phyloP scores from a whole-genome alignment of 2,113 vertebrate genomes.

The Sarotherodon lohbergeri region DNA sequence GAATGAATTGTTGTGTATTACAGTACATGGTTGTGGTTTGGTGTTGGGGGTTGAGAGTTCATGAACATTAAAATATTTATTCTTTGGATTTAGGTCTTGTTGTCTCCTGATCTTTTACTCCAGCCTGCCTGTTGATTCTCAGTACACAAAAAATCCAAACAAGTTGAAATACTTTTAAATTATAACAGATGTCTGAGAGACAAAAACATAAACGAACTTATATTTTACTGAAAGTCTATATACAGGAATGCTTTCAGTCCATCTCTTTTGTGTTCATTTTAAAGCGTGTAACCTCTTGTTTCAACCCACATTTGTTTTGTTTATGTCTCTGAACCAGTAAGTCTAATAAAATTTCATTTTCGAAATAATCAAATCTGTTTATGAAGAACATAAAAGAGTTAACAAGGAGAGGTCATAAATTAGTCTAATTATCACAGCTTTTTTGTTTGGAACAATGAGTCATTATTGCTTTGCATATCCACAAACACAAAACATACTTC shows the following conservation, averaged over 20 bases:
- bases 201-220: not conserved
- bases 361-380: slow-evolving; percentile 35
- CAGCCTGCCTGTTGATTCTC: not conserved
- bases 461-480: slow-evolving; percentile 28
- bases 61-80: slow-evolving; percentile 9
- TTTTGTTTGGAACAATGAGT: slow-evolving; percentile 35
- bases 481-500: slow-evolving; percentile 35
- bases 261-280: not conserved
- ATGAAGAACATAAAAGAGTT: slow-evolving; percentile 34
- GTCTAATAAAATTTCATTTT: not conserved
- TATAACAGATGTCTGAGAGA: slow-evolving; percentile 1
- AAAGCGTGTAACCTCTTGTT: not conserved
- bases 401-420: slow-evolving; percentile 29
- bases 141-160: not conserved
- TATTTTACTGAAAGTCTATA: slow-evolving; percentile 13
- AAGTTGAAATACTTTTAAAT: not conserved
- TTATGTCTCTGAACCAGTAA: not conserved
- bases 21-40: not conserved
- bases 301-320: not conserved
- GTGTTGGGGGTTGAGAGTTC: slow-evolving; percentile 10
- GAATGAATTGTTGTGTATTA: not conserved
- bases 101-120: not conserved
- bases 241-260: slow-evolving; percentile 8
- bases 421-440: slow-evolving; percentile 14
- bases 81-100: not conserved